Base-by-base conservation (phyloP, 2,797 vertebrate species). In the Alcedo quadribrachys region DNA sequence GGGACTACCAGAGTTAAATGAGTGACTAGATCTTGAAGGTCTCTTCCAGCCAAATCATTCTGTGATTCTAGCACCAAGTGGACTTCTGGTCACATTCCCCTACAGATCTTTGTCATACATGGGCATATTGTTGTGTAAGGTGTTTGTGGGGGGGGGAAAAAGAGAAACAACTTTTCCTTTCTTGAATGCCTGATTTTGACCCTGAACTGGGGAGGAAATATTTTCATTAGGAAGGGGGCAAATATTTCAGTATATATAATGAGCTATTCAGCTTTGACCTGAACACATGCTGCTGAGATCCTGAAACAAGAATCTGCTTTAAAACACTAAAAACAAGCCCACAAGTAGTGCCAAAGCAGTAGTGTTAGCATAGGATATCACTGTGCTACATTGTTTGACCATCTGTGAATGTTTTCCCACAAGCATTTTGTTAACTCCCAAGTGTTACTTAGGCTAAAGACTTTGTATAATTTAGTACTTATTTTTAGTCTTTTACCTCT, bases 401-500 rank as follows among this genome's bases (percentile, higher is more conserved):
- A 82, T 78, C 75, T 96, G 86, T 5, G 12, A 30, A 53, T 55
- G 45, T 87, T 89, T 93, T 68, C 60, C 37, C 54, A 32, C 57
- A 93, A 84, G 81, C 95, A 54, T 90, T 96, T 93, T 93, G 80
- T 92, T 90, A 95, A 95, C 45, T 91, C 42, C 46, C 27, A 35
- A 91, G 62, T 89, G 69, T 90, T 94, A 62, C 76, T 87, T 69
- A 94, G 80, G 57, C 67, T 81, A 63, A 91, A 87, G 78, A 37
- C 61, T 90, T 73, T 14, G 50, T 76, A 27, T 93, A 80, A 92
- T 94, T 94, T 78, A 43, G 32, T 70, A 66, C 81, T 51, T 88
- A 78, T 96, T 94, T 92, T 95, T 87, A 79, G 91, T 80, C 57
- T 90, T 96, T 80, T 92, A 69, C 83, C 51, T 87, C 73, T 92